Base-by-base conservation (phyloP, 2,888 invertebrate species). In the Dynastes grantii region DNA sequence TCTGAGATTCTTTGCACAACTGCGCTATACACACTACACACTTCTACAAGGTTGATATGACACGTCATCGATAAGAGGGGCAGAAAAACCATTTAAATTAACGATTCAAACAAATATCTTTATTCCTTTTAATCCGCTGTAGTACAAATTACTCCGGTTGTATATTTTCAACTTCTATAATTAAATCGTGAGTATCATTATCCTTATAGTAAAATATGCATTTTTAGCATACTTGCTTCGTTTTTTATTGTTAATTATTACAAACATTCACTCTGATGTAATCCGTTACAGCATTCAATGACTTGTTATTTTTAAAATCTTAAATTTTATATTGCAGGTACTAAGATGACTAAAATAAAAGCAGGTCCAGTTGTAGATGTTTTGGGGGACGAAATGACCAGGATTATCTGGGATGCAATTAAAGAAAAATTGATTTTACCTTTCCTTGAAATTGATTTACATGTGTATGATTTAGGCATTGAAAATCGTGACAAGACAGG, bases 341-440 rank as follows among this genome's bases (percentile, higher is more conserved):
- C 0, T 53, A 87, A 83, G 76, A 92, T 92, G 92, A 90, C 90
- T 84, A 94, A 94, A 90, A 94, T 94, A 83, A 92, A 94, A 90
- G 93, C 93, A 83, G 97, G 97, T 87, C 95, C 97, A 68, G 96
- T 97, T 81, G 97, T 97, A 68, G 97, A 97, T 88, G 93, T 97
- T 85, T 92, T 97, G 76, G 97, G 97, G n/a, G 97, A 97, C 92
- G 97, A 97, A 90, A 97, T 97, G 97, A 97, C 97, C 61, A 93
- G 99, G 85, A 96, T 99, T 82, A 98, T 99, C 87, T 99, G 99
- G 99, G 98, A 98, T 86, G 92, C 96, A 53, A 99, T 99, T 85
- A 99, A 99, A 90, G 93, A 98, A 79, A 99, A 99, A 89, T 92
- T 99, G 55, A 98, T 99, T 86, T 90, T 98, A 81, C 99, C 99